A percentile compares a stretch with the other conserved stretches of the same genome.
Evolutionary conservation across 2,797 vertebrate genomes (phyloP).

Genomic region (Lutjanus campechanus): DNA sequence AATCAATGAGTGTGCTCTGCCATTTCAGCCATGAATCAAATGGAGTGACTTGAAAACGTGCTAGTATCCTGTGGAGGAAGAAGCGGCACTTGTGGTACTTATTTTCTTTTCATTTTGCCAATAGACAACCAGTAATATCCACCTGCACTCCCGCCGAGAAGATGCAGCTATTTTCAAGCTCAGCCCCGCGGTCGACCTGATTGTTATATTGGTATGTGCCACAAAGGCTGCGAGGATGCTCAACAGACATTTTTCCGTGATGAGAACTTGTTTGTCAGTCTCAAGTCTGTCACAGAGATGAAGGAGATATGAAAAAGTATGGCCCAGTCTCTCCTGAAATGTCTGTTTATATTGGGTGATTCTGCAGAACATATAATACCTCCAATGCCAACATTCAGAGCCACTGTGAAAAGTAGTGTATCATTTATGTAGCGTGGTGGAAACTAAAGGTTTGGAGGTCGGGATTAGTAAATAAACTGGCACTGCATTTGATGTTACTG

Average conservation of each 20-base stretch:
- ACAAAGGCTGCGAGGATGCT: background rate
- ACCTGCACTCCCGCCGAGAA: slow-evolving; percentile 9
- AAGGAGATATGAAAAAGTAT: background rate
- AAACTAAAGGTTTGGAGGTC: background rate
- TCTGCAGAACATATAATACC: background rate
- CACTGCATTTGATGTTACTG: background rate
- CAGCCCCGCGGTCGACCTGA: slow-evolving; percentile 1
- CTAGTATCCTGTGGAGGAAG: slow-evolving; percentile 35
- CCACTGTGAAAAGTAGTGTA: background rate
- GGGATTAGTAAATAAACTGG: background rate
- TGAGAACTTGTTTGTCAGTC: background rate
- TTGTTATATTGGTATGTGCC: slow-evolving; percentile 9
- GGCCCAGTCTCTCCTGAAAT: background rate
- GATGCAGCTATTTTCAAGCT: slow-evolving; percentile 18
- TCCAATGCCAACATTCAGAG: background rate
- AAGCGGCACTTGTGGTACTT: slow-evolving; percentile 6
- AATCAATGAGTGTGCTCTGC: slow-evolving; percentile 64
- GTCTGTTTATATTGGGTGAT: background rate
- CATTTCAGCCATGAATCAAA: slow-evolving; percentile 49
- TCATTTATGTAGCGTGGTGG: background rate
- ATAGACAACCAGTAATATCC: slow-evolving; percentile 25
- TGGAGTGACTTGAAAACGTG: slow-evolving; percentile 34
- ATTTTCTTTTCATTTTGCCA: slow-evolving; percentile 28
- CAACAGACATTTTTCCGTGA: slow-evolving; percentile 2
- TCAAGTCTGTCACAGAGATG: background rate